Percentiles rank a stretch among this genome's conserved stretches.
Evolutionary conservation across 2,888 invertebrate species (phyloP).

Genomic region (Eutolmus rufibarbis): DNA sequence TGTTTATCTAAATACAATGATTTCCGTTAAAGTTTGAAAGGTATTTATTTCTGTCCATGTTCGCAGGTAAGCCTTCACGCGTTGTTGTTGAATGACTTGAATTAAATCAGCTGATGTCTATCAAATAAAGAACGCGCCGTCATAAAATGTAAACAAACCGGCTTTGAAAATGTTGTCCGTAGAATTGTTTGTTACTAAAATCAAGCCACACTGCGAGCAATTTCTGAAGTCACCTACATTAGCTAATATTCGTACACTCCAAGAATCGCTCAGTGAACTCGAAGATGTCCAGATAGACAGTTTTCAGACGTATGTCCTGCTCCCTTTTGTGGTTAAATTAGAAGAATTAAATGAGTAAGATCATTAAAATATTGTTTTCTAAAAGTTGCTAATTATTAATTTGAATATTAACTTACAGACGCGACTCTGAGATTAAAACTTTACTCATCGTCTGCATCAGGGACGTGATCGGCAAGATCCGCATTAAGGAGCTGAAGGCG

Average conservation of each 20-base stretch:
- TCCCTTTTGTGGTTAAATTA: slow-evolving; percentile 58
- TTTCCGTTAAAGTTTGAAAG: background rate
- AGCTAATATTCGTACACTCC: slow-evolving; percentile 52
- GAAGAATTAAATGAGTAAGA: slow-evolving; percentile 55
- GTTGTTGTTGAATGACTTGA: no score
- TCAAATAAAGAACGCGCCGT: background rate
- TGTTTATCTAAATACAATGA: background rate
- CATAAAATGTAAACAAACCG: background rate
- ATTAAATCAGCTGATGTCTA: background rate
- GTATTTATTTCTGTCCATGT: background rate
- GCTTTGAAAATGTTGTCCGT: slow-evolving; percentile 46
- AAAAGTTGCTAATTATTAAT: background rate
- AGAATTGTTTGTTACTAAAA: slow-evolving; percentile 55
- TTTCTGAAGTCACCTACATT: slow-evolving; percentile 55
- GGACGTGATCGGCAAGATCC: slow-evolving; percentile 54
- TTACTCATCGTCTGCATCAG: slow-evolving; percentile 55
- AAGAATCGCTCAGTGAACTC: slow-evolving; percentile 54
- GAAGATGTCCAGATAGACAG: slow-evolving; percentile 55
- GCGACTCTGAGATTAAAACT: slow-evolving; percentile 57
- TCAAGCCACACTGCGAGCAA: slow-evolving; percentile 57
- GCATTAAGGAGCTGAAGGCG: slow-evolving; percentile 55
- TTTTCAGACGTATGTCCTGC: slow-evolving; percentile 57
- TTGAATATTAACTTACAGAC: slow-evolving; percentile 50
- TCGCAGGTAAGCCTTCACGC: background rate
- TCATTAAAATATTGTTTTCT: background rate